Percentiles rank a stretch among this genome's conserved stretches.
Evolutionary conservation across 2,888 invertebrate genomes (phyloP).

Genomic region (Dioctria linearis): DNA sequence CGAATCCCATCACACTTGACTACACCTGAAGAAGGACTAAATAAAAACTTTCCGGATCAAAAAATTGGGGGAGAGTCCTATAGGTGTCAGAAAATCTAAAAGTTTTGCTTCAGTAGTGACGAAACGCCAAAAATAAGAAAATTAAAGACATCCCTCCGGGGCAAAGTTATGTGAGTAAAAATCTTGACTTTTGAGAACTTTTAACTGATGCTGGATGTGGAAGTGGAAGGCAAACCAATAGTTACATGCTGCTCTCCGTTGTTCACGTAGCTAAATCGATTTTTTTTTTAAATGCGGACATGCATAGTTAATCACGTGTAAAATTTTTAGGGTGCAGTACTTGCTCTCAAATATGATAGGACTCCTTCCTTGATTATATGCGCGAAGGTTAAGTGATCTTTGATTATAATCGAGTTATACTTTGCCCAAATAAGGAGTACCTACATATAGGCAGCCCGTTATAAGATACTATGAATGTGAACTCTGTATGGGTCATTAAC

Average conservation of each 20-base stretch:
- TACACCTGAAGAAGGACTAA: slow-evolving; percentile 31
- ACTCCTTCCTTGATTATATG: slow-evolving; percentile 4
- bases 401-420: not conserved
- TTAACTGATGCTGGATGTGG: not conserved
- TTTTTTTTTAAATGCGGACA: slow-evolving; percentile 17
- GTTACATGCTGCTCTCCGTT: not conserved
- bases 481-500: too few relatives aligned
- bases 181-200: not conserved
- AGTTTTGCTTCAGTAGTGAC: not conserved
- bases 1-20: slow-evolving; percentile 21
- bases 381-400: slow-evolving; percentile 13
- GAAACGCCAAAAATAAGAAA: slow-evolving; percentile 7
- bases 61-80: slow-evolving; percentile 4
- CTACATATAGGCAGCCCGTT: too few relatives aligned
- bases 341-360: not conserved
- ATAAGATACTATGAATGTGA: too few relatives aligned
- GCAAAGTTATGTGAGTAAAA: too few relatives aligned
- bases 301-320: slow-evolving; percentile 52
- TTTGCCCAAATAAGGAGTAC: not conserved
- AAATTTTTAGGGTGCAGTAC: slow-evolving; percentile 35
- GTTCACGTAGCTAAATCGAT: not conserved
- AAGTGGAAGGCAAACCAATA: not conserved
- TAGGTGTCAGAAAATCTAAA: slow-evolving; percentile 30
- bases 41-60: slow-evolving; percentile 44
- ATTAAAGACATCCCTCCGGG: not conserved